Base-by-base conservation (phyloP, 2,113 vertebrate genomes). In the Sinocyclocheilus rhinocerous region DNA sequence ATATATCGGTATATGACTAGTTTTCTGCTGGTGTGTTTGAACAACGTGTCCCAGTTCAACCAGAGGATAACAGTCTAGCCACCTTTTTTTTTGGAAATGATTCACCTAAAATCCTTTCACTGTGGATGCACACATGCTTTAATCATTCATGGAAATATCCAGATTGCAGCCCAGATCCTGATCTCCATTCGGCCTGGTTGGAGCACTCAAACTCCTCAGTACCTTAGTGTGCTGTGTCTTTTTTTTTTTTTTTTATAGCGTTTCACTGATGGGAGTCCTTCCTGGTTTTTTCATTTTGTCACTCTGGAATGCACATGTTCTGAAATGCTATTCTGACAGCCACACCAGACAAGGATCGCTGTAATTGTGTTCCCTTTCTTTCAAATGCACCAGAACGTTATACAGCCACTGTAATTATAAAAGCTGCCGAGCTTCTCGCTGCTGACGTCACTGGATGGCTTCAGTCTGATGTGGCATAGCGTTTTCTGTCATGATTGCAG, bases 321-420 rank as follows among this genome's bases (percentile, higher is more conserved):
- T 55, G 50, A 65, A 79, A 79, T 7, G 63, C 11, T 69, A 29
- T 83, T 85, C 79, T 78, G 84, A 59, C 57, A 52, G 39, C 4
- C 50, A 33, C 3, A 39, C 65, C 59, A 26, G 78, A 75, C 4
- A 18, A 83, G 75, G 67, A 83, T 65, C 24, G 9, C 63, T 78
- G 76, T 83, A 83, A 85, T 85, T 79, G 77, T 73, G 73, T 79
- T 69, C 39, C 72, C 81, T 87, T 50, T 79, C 63, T 82, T 73
- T 82, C 76, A 81, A 85, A 88, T 24, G 39, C 65, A 52, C 61
- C 22, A 65, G 33, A 85, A 86, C 2, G 11, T 65, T 76, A 85
- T 75, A 75, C 33, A 59, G 26, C 7, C 22, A 26, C 86, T 87
- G 83, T 87, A 67, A 87, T 89, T 89, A 87, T 72, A 18, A 75